phyloP scores from a whole-genome alignment of 2,888 invertebrate genomes.

The Spodoptera littoralis region DNA sequence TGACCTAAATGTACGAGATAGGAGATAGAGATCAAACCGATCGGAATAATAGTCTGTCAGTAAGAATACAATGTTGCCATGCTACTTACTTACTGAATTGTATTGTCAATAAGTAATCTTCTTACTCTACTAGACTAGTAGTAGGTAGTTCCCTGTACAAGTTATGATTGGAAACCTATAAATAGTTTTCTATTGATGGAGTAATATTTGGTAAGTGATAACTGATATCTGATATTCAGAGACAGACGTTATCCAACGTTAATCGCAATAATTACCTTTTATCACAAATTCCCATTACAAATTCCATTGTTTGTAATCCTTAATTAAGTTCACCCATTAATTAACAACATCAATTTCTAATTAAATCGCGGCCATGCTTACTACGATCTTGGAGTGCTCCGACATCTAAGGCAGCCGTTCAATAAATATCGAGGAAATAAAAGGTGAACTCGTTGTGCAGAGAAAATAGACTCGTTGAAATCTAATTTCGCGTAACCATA shows the following conservation, averaged over 20 bases:
- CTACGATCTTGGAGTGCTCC: conserved; percentile 15
- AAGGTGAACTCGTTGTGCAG: conserved; percentile 75
- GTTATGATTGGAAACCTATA: conserved; percentile 1
- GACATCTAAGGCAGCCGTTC: conserved; percentile 63
- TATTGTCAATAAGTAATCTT: too few relatives aligned
- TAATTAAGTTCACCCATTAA: conserved; percentile 19
- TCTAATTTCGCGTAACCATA: conserved; percentile 89
- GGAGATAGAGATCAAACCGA: conserved; percentile 16
- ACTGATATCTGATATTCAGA: too few relatives aligned
- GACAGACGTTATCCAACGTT: too few relatives aligned
- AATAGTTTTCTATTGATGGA: too few relatives aligned
- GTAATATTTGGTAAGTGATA: too few relatives aligned
- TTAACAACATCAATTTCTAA: conserved; percentile 20
- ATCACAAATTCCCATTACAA: conserved; percentile 2
- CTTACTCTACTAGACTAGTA: too few relatives aligned
- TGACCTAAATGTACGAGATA: conserved; percentile 38
- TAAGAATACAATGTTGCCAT: conserved; percentile 1
- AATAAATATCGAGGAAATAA: conserved; percentile 80
- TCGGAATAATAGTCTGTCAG: conserved; percentile 13
- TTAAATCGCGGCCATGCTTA: conserved; percentile 30
- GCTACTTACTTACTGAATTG: not conserved
- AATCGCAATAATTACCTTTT: not conserved
- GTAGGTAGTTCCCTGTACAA: too few relatives aligned
- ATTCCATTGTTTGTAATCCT: conserved; percentile 23
- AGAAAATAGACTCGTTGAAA: conserved; percentile 88